Percentiles rank a stretch among this genome's conserved stretches.
Conservation (phyloP, 2,113 vertebrate species). For the Tor tambroides region DNA sequence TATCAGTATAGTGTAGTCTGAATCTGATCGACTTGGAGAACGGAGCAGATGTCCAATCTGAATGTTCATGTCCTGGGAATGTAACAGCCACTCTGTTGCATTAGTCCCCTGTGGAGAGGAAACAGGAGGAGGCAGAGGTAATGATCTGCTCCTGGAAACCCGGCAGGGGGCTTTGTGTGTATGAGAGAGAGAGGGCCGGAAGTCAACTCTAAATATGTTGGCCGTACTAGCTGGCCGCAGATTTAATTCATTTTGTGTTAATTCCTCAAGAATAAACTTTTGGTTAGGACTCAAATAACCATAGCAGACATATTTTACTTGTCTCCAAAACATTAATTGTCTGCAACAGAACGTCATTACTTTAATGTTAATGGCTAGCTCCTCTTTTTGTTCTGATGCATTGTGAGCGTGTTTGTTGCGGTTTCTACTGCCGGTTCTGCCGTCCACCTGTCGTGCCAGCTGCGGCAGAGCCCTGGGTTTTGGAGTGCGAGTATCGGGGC, state of each 20-base stretch:
- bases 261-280: not conserved
- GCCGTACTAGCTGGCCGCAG: not conserved
- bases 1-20: not conserved
- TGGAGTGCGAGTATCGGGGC: conserved; percentile 60
- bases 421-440: not conserved
- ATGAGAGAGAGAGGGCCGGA: conserved; percentile 20
- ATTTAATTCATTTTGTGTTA: not conserved
- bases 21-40: conserved; percentile 37
- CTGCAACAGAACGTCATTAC: not conserved
- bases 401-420: not conserved
- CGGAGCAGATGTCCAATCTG: conserved; percentile 62
- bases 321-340: not conserved
- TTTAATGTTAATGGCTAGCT: not conserved
- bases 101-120: conserved; percentile 66
- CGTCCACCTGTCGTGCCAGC: conserved; percentile 57
- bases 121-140: conserved; percentile 62
- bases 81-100: conserved; percentile 68
- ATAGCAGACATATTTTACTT: not conserved
- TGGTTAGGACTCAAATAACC: not conserved
- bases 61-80: conserved; percentile 65
- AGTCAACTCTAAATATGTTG: conserved; percentile 21
- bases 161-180: conserved; percentile 57
- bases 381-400: not conserved
- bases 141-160: conserved; percentile 61
- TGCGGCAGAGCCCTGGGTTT: conserved; percentile 33